A percentile compares a stretch with the other conserved stretches of the same genome.
These are phyloP conservation scores for Antheraea yamamai DNA, from an alignment of 2,888 invertebrate genomes.

Conservation along the genomic window DNA sequence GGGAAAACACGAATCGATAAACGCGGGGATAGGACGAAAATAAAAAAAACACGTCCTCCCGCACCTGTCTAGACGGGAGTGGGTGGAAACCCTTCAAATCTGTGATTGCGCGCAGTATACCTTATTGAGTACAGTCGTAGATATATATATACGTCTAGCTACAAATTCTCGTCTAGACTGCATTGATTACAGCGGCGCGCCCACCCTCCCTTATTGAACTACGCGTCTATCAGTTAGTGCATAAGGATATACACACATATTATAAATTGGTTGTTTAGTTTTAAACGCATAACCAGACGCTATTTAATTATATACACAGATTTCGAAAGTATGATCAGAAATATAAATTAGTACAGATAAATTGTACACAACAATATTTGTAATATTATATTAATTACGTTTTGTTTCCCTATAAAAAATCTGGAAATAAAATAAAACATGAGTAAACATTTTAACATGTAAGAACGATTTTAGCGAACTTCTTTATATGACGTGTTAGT, in stretches of 20 bases:
- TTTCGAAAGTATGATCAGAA: not conserved
- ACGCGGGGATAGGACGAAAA: not conserved
- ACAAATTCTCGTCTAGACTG: slow-evolving; percentile 2
- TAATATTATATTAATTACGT: too few relatives aligned
- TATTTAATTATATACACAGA: not conserved
- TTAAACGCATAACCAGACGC: not conserved
- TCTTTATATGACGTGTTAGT: too few relatives aligned
- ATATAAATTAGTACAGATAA: not conserved
- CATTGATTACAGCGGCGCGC: slow-evolving; percentile 1
- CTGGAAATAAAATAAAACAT: too few relatives aligned
- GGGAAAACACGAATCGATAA: not conserved
- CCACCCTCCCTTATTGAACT: slow-evolving; percentile 1
- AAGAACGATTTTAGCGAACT: too few relatives aligned
- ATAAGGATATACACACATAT: not conserved
- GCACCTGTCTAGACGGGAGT: slow-evolving; percentile 14
- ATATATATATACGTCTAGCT: not conserved
- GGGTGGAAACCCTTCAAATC: slow-evolving; percentile 11
- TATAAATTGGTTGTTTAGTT: not conserved
- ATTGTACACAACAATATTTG: too few relatives aligned
- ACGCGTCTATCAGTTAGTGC: not conserved
- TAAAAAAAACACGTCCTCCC: slow-evolving; percentile 5
- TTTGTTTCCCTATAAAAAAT: too few relatives aligned
- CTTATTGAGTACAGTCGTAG: not conserved
- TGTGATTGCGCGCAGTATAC: slow-evolving; percentile 6
- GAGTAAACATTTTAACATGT: too few relatives aligned